Evolutionary conservation across 2,113 vertebrate species (phyloP), one percentile per base, ranked within the genome.

Genomic region (Pagrus major): DNA sequence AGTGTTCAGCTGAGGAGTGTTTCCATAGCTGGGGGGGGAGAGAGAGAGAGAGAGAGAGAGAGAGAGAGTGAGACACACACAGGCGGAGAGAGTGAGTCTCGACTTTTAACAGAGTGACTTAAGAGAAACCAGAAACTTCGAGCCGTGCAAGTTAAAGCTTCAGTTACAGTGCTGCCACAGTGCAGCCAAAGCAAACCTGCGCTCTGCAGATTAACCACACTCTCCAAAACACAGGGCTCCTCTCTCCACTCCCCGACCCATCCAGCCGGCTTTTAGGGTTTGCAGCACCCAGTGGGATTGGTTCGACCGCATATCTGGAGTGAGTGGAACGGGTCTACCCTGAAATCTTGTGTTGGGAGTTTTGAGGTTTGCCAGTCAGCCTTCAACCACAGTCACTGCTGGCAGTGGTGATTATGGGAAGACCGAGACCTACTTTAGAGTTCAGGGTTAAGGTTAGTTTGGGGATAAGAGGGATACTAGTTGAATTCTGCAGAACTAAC

Each of bases 41-140:
- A 42, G 12, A 42, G 41, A n/a, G 6, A 46, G 54, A 25, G 1
- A 21, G 31, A 52, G 39, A 15, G 39, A 5, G 52, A 31, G 7
- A 44, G 56, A 23, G 1, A 25, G 37, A n/a, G n/a, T n/a, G n/a
- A n/a, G n/a, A n/a, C n/a, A n/a, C n/a, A n/a, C n/a, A 47, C 11
- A 60, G 4, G 58, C 29, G 44, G 55, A 65, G 61, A 72, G 58
- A 80, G 60, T 35, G 27, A 49, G 35, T 59, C 55, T 76, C 1
- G 6, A 63, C 61, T 78, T 86, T 82, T 86, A 75, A 86, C 79
- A 65, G 65, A 56, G 60, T 16, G 39, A 76, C 79, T 84, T 54
- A 21, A 85, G 76, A 83, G 88, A 86, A 91, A 92, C 78, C 74
- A 90, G 86, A 89, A 82, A 76, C 81, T 35, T 70, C 1, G 12